Base-by-base conservation (phyloP, 2,888 invertebrate species). In the Agapetus fuscipes region DNA sequence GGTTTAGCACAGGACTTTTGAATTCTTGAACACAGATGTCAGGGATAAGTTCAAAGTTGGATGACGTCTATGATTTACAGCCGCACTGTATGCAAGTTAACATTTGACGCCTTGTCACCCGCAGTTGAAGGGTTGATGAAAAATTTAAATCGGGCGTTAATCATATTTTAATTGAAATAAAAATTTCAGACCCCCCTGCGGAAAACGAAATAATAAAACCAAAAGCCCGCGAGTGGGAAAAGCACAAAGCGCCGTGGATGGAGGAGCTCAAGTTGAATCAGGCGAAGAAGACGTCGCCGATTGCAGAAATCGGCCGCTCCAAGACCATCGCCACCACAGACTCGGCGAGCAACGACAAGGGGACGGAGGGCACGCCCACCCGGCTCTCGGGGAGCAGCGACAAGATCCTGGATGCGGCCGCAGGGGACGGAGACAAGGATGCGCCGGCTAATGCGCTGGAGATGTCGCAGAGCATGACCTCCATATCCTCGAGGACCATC, bases 181-280 rank as follows among this genome's bases (percentile, higher is more conserved):
- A 20, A 20, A 34, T 31, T 29, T 7, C 20, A 38, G 45, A 48
- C 29, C 27, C 25, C 17, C 37, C 26, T 20, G 15, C 17, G 3
- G 45, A 48, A 27, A 27, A 28, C 10, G 45, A 66, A 20, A 66
- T 74, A 54, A 73, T 73, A 9, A 78, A 74, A 51, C 79, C 79
- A 0, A 75, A 76, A 44, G 66, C 78, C 1, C 69, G 80, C 10
- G 80, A 80, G 52, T 80, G 80, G 78, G 80, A 79, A 59, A 81
- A 79, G 53, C 78, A 78, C 51, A 75, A 73, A 53, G 81, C 80
- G 31, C 85, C 86, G 1, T 87, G 85, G 85, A 80, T 87, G 72
- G 81, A 76, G 49, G 86, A 87, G 56, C 71, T 87, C 49, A 85
- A 85, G 55, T 70, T 83, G 48, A 84, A 80, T 53, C 86, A 87